A percentile compares a stretch with the other conserved stretches of the same genome.
Conservation (phyloP, 2,797 vertebrate genomes). For the Diplodus puntazzo region DNA sequence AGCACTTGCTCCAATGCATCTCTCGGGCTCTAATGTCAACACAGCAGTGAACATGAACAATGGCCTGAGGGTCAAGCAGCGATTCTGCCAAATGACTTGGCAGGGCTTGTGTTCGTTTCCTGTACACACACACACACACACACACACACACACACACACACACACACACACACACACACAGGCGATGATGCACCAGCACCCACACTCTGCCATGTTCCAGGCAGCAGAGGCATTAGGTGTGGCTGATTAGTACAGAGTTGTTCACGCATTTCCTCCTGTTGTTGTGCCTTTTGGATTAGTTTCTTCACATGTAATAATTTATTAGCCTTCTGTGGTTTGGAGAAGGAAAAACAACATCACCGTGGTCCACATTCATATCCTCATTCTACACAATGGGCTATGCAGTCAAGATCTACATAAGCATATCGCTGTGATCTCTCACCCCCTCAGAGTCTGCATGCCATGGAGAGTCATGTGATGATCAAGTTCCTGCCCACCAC, state of each 20-base stretch:
- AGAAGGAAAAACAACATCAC: neutral
- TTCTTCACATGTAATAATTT: slow-evolving; percentile 16
- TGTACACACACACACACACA: neutral
- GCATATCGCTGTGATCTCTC: slow-evolving; percentile 6
- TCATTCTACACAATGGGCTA: neutral
- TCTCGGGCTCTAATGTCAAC: slow-evolving; percentile 71
- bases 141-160: no score
- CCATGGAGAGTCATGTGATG: slow-evolving; percentile 98
- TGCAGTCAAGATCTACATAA: neutral
- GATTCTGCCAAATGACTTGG: slow-evolving; percentile 73
- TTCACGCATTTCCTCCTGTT: slow-evolving; percentile 46
- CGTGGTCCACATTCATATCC: neutral
- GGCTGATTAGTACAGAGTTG: slow-evolving; percentile 32
- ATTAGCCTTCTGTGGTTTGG: neutral
- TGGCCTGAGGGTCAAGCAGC: slow-evolving; percentile 64
- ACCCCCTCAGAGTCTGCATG: slow-evolving; percentile 92
- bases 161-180: neutral
- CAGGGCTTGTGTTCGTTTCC: slow-evolving; percentile 51
- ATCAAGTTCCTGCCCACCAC: slow-evolving; percentile 97
- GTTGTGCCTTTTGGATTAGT: slow-evolving; percentile 33
- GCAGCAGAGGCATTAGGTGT: slow-evolving; percentile 24
- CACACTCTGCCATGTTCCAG: slow-evolving; percentile 30
- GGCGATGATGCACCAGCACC: slow-evolving; percentile 19
- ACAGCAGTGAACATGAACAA: slow-evolving; percentile 70
- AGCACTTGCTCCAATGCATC: slow-evolving; percentile 44